Conservation (phyloP, 1,140 invertebrate species). For the Holcopasites calliopsidis region DNA sequence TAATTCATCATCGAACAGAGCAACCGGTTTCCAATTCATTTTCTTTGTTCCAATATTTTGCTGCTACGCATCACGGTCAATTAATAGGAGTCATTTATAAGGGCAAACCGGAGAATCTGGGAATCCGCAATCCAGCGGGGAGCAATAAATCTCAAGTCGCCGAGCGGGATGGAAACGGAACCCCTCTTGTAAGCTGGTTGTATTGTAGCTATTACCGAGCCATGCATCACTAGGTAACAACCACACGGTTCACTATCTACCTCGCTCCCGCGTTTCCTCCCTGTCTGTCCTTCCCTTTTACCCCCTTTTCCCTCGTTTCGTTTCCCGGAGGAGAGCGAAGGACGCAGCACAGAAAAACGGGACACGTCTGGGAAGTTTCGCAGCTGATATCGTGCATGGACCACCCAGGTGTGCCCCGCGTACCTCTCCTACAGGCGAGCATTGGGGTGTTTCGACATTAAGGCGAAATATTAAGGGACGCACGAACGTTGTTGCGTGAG, state of each 20-base stretch:
- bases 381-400: constrained; percentile 75
- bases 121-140: constrained; percentile 77
- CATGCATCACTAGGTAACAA: constrained; percentile 80
- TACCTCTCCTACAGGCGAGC: constrained; percentile 23
- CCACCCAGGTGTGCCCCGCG: constrained; percentile 75
- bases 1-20: neutral
- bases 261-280: constrained; percentile 57
- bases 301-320: constrained; percentile 28
- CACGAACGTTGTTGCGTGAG: constrained; percentile 32
- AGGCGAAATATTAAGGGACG: constrained; percentile 53
- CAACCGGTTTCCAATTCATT: constrained; percentile 4
- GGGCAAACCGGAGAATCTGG: constrained; percentile 79
- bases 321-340: constrained; percentile 58
- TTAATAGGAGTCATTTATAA: constrained; percentile 80
- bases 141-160: constrained; percentile 79
- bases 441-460: constrained; percentile 42
- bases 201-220: constrained; percentile 80
- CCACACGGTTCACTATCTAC: constrained; percentile 63
- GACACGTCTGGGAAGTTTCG: constrained; percentile 73
- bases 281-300: neutral
- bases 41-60: constrained; percentile 39
- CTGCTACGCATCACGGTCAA: constrained; percentile 70
- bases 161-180: constrained; percentile 70
- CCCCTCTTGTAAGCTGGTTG: constrained; percentile 79
- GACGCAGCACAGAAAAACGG: constrained; percentile 60